Evolutionary conservation across 2,113 vertebrate species (phyloP), one percentile per base, ranked within the genome.

Genomic region (Echinops telfairi): DNA sequence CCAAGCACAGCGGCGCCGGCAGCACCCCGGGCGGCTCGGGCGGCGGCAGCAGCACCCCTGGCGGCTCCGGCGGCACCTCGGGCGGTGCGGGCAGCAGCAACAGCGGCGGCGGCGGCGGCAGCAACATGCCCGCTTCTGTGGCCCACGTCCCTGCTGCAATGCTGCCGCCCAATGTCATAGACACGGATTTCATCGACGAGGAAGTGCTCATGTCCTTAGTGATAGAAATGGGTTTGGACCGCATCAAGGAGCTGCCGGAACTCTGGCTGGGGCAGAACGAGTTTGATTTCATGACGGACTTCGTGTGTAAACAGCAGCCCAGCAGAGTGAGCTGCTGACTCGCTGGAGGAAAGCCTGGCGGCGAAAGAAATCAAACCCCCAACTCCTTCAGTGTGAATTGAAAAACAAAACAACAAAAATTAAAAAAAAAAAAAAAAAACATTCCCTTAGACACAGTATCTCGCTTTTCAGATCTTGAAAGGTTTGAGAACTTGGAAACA

Each of bases 221-320:
- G 96, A 97, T 99, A 96, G 99, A 99, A 97, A 98, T 99, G 98
- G 99, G 99, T 84, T 98, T 99, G 99, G 99, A 99, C 98, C 98
- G 99, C 97, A 99, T 99, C 97, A 98, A 99, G 97, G 99, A 99
- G 98, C 98, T 99, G 88, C 99, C 99, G 1, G 99, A 99, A 97
- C 98, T 99, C 96, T 99, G 99, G 98, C 98, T 99, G 97, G 99
- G 99, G 97, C 99, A 99, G 96, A 99, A 99, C 85, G 99, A 99
- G 97, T 99, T 99, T 97, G 99, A 99, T 97, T 99, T 99, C 97
- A 98, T 99, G 98, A 99, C 99, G 94, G 99, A 99, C 98, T 99
- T 99, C 97, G 98, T 99, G 97, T 99, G 98, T 97, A 99, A 99
- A 98, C 99, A 99, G 97, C 99, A 99, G 97, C 98, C 98, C 77